Evolutionary conservation across 2,113 vertebrate genomes (phyloP).

Genomic region (Fregata magnificens): DNA sequence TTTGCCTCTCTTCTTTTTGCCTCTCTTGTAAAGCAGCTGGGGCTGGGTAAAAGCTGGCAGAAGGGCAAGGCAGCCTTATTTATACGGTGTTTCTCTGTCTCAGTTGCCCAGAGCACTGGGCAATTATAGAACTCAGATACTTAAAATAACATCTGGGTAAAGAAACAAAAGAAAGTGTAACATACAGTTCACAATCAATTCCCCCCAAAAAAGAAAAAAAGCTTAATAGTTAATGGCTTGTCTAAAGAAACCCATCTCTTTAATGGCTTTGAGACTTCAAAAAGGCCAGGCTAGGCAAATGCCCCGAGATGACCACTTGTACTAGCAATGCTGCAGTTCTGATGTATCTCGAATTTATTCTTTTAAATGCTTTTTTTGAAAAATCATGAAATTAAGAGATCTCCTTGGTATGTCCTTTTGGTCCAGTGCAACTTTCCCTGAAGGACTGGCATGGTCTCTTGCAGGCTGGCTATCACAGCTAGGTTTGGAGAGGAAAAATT

Average conservation of each 20-base stretch:
- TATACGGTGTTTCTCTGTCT: background rate
- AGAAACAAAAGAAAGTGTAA: conserved; percentile 1
- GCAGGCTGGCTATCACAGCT: background rate
- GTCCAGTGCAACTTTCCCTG: background rate
- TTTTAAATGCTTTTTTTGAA: background rate
- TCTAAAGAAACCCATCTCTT: background rate
- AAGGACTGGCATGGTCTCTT: background rate
- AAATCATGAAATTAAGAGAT: background rate
- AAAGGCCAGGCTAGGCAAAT: background rate
- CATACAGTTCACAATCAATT: background rate
- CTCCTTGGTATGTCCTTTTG: background rate
- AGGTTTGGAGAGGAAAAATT: background rate
- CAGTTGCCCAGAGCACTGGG: background rate
- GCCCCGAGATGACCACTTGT: background rate
- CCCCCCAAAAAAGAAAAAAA: background rate
- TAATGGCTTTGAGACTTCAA: background rate
- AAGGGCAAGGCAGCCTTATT: background rate
- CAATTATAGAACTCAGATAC: background rate
- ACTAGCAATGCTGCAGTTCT: background rate
- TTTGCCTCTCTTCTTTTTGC: background rate
- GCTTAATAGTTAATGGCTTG: background rate
- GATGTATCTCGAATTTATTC: background rate
- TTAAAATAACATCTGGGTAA: conserved; percentile 28
- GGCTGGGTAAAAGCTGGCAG: background rate
- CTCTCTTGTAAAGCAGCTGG: background rate